A percentile compares a stretch with the other conserved stretches of the same genome.
phyloP scores from a whole-genome alignment of 2,113 vertebrate species.

The Pelusios castaneus region DNA sequence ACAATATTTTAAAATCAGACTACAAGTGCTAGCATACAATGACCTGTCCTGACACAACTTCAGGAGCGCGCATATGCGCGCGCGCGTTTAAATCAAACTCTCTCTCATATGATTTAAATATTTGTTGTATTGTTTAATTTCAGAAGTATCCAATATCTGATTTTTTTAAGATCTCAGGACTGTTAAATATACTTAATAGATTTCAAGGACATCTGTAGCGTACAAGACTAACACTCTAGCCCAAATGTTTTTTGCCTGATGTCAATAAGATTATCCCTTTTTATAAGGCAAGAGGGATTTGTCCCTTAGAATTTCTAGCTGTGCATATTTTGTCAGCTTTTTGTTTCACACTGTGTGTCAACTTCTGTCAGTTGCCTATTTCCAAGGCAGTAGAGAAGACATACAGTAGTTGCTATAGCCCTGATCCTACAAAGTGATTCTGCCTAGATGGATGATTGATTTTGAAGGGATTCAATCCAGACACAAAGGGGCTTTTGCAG shows the following conservation, averaged over 20 bases:
- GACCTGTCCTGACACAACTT: no score
- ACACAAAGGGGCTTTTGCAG: not conserved
- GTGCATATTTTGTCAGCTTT: not conserved
- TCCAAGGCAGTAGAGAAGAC: not conserved
- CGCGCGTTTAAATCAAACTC: no score
- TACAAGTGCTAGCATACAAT: not conserved
- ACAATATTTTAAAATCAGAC: not conserved
- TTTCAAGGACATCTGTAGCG: not conserved
- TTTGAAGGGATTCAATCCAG: not conserved
- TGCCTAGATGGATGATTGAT: no score
- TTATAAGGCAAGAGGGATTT: not conserved
- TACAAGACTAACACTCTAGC: not conserved
- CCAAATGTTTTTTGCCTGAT: not conserved
- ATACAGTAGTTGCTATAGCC: not conserved
- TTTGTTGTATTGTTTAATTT: not conserved
- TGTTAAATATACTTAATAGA: not conserved
- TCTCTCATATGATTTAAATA: no score
- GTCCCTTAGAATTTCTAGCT: not conserved
- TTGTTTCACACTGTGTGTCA: not conserved
- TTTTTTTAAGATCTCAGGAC: not conserved
- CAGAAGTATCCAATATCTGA: not conserved
- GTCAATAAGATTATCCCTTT: not conserved
- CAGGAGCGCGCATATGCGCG: no score
- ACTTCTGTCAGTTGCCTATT: not conserved
- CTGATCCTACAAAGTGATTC: not conserved